Conservation (phyloP, 2,113 vertebrate species). For the Nematolebias whitei region DNA sequence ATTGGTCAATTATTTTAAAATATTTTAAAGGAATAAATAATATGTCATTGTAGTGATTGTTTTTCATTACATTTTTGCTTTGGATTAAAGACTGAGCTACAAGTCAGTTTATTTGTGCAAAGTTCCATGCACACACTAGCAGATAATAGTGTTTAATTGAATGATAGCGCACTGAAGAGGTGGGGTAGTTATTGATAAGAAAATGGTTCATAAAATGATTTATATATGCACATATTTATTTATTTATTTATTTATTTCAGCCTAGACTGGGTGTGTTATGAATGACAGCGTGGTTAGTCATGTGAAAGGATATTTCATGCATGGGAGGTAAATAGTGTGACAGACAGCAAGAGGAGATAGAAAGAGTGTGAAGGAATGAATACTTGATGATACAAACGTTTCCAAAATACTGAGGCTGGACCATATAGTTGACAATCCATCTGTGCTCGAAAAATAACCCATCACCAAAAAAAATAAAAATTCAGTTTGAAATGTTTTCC, state of each 20-base stretch:
- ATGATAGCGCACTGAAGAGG: slow-evolving; percentile 56
- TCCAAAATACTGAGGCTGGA: slow-evolving; percentile 48
- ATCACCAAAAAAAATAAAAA: not conserved
- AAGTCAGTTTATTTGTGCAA: slow-evolving; percentile 46
- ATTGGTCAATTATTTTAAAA: no score
- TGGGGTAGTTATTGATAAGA: slow-evolving; percentile 51
- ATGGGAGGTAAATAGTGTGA: slow-evolving; percentile 48
- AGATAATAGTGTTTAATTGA: slow-evolving; percentile 74
- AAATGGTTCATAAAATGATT: slow-evolving; percentile 66
- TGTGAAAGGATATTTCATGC: slow-evolving; percentile 63
- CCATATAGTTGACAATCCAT: not conserved
- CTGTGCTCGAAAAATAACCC: slow-evolving; percentile 14
- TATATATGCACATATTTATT: slow-evolving; percentile 58
- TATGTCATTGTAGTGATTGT: slow-evolving; percentile 21
- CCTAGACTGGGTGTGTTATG: slow-evolving; percentile 53
- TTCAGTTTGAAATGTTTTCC: no score
- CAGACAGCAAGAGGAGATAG: slow-evolving; percentile 25
- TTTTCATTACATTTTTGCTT: slow-evolving; percentile 60
- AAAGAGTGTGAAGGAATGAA: slow-evolving; percentile 52
- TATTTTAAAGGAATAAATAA: no score
- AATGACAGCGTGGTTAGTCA: slow-evolving; percentile 71
- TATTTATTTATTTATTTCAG: slow-evolving; percentile 63
- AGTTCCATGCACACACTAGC: slow-evolving; percentile 30
- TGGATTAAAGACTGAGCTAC: slow-evolving; percentile 50
- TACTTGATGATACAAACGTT: slow-evolving; percentile 63